Evolutionary conservation across 2,113 vertebrate genomes (phyloP).

Genomic region (Rhineura floridana): DNA sequence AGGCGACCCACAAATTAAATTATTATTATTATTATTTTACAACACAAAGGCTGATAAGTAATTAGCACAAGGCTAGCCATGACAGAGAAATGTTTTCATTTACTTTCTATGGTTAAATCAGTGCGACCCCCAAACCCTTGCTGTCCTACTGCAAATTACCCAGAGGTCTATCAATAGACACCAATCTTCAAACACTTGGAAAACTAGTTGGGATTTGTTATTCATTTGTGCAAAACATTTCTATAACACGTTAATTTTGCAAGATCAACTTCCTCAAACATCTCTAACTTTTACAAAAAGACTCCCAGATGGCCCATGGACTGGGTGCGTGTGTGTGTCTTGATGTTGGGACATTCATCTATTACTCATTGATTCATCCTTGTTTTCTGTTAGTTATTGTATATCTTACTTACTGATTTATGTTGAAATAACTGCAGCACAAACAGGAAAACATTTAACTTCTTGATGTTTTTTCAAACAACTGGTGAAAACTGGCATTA

Average conservation of each 20-base stretch:
- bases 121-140: too few relatives aligned
- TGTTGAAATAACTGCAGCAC: conserved; percentile 23
- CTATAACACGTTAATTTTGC: not conserved
- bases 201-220: not conserved
- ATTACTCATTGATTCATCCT: not conserved
- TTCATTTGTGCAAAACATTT: too few relatives aligned
- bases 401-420: conserved; percentile 36
- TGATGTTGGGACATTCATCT: not conserved
- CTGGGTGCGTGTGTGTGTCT: not conserved
- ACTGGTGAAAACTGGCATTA: conserved; percentile 40
- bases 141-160: too few relatives aligned
- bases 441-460: conserved; percentile 44
- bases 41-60: too few relatives aligned
- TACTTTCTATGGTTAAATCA: too few relatives aligned
- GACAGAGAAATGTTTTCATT: too few relatives aligned
- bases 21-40: too few relatives aligned
- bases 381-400: conserved; percentile 35
- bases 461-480: conserved; percentile 48
- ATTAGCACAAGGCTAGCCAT: too few relatives aligned
- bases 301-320: conserved; percentile 3
- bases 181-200: not conserved
- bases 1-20: too few relatives aligned
- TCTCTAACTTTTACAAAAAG: not conserved
- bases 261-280: not conserved
- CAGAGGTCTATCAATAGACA: too few relatives aligned